These are phyloP conservation scores for Trissonchulus latispiculum DNA, from an alignment of 2,888 invertebrate species.

Conservation along the genomic window DNA sequence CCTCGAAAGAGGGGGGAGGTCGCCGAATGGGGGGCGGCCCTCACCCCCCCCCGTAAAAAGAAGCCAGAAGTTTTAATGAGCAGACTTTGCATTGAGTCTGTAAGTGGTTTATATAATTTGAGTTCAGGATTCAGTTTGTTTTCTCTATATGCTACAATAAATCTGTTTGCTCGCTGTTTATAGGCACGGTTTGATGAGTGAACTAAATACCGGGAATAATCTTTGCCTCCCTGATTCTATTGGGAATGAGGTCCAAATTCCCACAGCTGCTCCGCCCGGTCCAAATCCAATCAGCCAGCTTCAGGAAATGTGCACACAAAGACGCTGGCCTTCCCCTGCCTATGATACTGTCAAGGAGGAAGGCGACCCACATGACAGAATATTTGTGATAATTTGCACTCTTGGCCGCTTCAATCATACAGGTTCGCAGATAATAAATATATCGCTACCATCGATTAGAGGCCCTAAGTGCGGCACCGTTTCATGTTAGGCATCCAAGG, in stretches of 20 bases:
- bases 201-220: neutral
- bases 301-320: conserved; percentile 84
- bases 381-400: conserved; percentile 82
- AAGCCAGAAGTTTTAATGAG: no score
- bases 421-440: no score
- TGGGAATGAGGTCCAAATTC: neutral
- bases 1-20: no score
- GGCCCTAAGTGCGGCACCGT: no score
- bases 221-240: neutral
- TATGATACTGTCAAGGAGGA: conserved; percentile 75
- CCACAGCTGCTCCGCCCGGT: neutral
- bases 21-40: no score
- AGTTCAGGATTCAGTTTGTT: no score
- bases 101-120: no score
- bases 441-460: no score
- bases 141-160: no score
- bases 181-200: conserved; percentile 10
- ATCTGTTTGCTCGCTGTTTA: neutral
- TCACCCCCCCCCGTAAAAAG: no score
- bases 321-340: conserved; percentile 84
- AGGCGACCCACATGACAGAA: conserved; percentile 80
- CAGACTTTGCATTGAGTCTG: no score
- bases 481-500: no score
- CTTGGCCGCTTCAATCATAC: conserved; percentile 69
- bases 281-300: conserved; percentile 80